Evolutionary conservation across 2,113 vertebrate species (phyloP), one percentile per base, ranked within the genome.

Genomic region (Melanerpes aurifrons): DNA sequence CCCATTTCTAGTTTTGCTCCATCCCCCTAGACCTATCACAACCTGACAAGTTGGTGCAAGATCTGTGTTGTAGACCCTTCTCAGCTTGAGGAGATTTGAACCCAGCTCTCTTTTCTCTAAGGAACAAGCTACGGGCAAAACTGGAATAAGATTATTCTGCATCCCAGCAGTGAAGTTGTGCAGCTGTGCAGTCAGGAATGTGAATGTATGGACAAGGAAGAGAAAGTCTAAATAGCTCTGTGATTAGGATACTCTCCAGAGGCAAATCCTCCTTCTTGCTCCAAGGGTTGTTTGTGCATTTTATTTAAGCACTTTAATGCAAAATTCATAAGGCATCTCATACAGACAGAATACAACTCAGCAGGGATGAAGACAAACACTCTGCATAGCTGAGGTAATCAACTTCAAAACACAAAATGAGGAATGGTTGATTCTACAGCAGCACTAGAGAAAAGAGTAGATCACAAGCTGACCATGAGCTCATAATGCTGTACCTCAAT

Each of bases 261-360:
- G 31, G n/a, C 29, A 95, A 87, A 88, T 73, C 68, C 56, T 90
- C 12, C 1, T 69, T 89, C 78, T 82, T 64, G 64, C 75, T 94
- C 68, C 47, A 80, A 77, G 72, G 47, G 57, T n/a, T 73, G 56
- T 62, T 66, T 89, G 18, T 70, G 35, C 53, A 91, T 91, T 95
- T 94, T 71, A 77, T 87, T 93, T 83, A 74, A 73, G 66, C 7
- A 35, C 61, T 71, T 15, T 24, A 77, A 87, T 82, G 69, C 32
- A 91, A 87, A 89, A 90, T 81, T 91, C 17, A 2, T 71, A 82
- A 73, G 54, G 57, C 47, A 85, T 73, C 82, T 89, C 57, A 91
- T 77, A 82, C 16, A 82, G 59, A 77, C 16, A 94, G 53, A 70
- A 68, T 45, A 74, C 9, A 86, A 29, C 48, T 83, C 64, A 86